A percentile compares a stretch with the other conserved stretches of the same genome.
Conservation (phyloP, 2,888 invertebrate genomes). For the Eugnorisma glareosa region DNA sequence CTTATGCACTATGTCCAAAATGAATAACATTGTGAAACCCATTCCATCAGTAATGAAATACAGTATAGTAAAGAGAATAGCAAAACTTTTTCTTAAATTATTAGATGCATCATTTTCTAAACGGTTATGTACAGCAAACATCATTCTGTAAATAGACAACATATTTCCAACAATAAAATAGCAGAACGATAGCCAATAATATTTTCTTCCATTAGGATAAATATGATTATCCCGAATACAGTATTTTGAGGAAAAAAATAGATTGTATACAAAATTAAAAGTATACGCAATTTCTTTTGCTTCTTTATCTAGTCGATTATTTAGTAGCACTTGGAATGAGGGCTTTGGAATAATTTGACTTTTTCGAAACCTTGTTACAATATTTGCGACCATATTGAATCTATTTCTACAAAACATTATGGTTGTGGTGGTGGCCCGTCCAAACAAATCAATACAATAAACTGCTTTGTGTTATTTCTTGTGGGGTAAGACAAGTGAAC, state of each 20-base stretch:
- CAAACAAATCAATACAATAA: neutral
- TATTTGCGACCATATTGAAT: neutral
- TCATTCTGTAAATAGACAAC: neutral
- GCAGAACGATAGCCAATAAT: conserved; percentile 1
- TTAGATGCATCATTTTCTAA: neutral
- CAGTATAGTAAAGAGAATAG: neutral
- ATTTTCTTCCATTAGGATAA: conserved; percentile 7
- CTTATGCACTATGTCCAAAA: conserved; percentile 19
- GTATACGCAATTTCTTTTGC: neutral
- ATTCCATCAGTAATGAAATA: neutral
- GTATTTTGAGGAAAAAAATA: conserved; percentile 18
- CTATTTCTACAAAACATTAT: neutral
- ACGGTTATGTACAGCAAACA: neutral
- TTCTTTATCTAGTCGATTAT: conserved; percentile 10
- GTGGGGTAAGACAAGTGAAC: neutral
- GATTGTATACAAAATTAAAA: neutral
- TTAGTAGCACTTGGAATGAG: neutral
- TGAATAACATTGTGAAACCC: conserved; percentile 7
- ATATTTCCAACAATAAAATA: neutral
- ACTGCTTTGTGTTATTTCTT: neutral
- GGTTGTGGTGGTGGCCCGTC: neutral
- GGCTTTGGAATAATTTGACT: neutral
- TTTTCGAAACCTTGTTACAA: neutral
- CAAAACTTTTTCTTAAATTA: neutral
- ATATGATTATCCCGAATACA: neutral